Evolutionary conservation across 1,140 invertebrate genomes (phyloP), one percentile per base, ranked within the genome.

Genomic region (Saccostrea echinata): DNA sequence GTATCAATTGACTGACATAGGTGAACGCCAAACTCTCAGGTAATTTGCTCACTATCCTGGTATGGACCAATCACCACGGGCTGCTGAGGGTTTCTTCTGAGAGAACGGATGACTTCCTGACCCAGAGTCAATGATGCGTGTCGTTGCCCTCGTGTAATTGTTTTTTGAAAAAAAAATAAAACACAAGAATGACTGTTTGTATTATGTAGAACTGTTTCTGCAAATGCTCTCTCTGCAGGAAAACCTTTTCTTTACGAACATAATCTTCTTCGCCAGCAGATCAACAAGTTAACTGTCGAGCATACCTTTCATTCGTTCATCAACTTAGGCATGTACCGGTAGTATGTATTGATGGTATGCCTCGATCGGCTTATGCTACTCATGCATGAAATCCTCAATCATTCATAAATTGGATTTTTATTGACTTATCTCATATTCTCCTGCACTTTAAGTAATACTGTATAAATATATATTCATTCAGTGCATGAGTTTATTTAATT

Each of bases 341-440:
- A 33, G 68, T 27, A 13, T 13, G 8, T 76, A 33, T 30, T 76
- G 24, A 27, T 30, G 27, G 68, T 13, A 76, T 76, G 30, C 24
- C 68, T 33, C n/a, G 6, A n/a, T 43, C 4, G 6, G 43, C 43
- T 43, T 43, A 43, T 11, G 24, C 30, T 76, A 76, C 68, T 76
- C 68, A 76, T 30, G 68, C 68, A 16, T 76, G 30, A 76, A 76
- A 76, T 27, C 27, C 68, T 33, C 30, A 27, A 76, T 76, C 68
- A 76, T 76, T 76, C 68, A 76, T 76, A 76, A 76, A 76, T 76
- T 76, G 68, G 68, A 76, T 76, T 76, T 76, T 61, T 76, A 76
- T 76, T 76, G 68, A 76, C 68, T 30, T 33, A 76, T 35, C 24
- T 61, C 55, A n/a, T 61, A 61, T 61, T 21, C 55, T 3, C 55